Percentiles rank a stretch among this genome's conserved stretches.
phyloP scores from a whole-genome alignment of 2,888 invertebrate species.

The Eristalinus aeneus region DNA sequence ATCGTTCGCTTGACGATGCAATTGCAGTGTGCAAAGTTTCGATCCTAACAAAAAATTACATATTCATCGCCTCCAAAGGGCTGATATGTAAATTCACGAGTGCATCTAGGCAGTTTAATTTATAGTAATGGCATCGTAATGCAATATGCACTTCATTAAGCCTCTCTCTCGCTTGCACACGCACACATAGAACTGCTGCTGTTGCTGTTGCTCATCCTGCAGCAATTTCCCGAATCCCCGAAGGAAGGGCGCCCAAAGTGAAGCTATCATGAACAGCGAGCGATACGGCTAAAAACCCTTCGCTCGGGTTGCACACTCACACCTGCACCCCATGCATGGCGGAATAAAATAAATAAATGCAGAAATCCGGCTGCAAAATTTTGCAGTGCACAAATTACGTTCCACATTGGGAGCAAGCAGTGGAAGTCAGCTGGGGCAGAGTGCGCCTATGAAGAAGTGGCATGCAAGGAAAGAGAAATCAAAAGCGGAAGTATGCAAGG shows the following conservation, averaged over 20 bases:
- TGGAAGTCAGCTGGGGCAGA: background rate
- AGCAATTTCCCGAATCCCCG: background rate
- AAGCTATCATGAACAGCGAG: slow-evolving; percentile 56
- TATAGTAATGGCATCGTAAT: slow-evolving; percentile 72
- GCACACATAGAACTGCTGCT: no score
- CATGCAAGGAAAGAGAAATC: slow-evolving; percentile 18
- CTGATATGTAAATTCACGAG: slow-evolving; percentile 63
- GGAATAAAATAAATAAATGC: slow-evolving; percentile 69
- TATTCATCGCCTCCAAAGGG: slow-evolving; percentile 64
- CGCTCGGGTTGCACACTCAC: slow-evolving; percentile 1
- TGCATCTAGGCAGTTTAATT: slow-evolving; percentile 65
- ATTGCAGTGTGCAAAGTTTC: slow-evolving; percentile 28
- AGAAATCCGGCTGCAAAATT: slow-evolving; percentile 67
- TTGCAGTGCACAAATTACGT: slow-evolving; percentile 24
- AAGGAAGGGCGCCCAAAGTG: slow-evolving; percentile 39
- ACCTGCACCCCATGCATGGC: slow-evolving; percentile 13
- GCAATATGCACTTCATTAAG: slow-evolving; percentile 71
- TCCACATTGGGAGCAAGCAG: background rate
- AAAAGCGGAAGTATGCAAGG: slow-evolving; percentile 62
- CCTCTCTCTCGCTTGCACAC: slow-evolving; percentile 35
- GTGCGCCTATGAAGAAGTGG: slow-evolving; percentile 25
- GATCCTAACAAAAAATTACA: slow-evolving; percentile 61
- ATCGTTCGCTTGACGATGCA: slow-evolving; percentile 31
- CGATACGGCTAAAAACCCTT: slow-evolving; percentile 23
- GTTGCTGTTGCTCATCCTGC: background rate